Evolutionary conservation across 2,888 invertebrate genomes (phyloP).

Genomic region (Chrysomela aeneicollis): DNA sequence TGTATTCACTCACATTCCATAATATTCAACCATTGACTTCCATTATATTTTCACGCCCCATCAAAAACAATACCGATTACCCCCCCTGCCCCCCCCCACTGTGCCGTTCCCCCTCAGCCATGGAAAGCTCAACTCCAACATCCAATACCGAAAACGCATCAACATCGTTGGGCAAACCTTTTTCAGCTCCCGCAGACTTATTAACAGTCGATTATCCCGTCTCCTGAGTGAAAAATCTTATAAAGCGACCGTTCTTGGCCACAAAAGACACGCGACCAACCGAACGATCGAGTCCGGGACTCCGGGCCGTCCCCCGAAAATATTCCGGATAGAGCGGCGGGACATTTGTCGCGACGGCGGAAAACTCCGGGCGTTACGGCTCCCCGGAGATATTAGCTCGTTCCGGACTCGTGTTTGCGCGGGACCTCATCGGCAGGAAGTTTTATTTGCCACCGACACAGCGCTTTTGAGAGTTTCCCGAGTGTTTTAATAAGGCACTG

Average conservation of each 20-base stretch:
- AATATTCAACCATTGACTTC: no score
- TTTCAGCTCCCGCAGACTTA: background rate
- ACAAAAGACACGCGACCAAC: background rate
- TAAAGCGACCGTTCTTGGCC: constrained; percentile 13
- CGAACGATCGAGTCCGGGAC: constrained; percentile 3
- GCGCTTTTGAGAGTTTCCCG: no score
- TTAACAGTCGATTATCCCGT: background rate
- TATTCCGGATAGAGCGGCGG: background rate
- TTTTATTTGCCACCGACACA: no score
- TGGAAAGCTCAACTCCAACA: background rate
- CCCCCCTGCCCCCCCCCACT: no score
- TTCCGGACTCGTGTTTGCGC: constrained; percentile 8
- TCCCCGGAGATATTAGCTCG: constrained; percentile 5
- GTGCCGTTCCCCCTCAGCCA: background rate
- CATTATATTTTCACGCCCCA: no score
- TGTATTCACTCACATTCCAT: no score
- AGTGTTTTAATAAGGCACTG: no score
- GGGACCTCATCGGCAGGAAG: no score
- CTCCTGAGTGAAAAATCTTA: constrained; percentile 21
- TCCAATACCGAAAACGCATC: background rate
- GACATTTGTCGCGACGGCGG: constrained; percentile 12
- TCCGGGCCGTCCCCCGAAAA: background rate
- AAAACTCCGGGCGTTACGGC: constrained; percentile 13
- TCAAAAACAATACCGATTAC: no score
- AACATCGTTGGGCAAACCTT: background rate